These are phyloP conservation scores for Spicauda simplicius DNA, from an alignment of 2,888 invertebrate species.

Conservation along the genomic window DNA sequence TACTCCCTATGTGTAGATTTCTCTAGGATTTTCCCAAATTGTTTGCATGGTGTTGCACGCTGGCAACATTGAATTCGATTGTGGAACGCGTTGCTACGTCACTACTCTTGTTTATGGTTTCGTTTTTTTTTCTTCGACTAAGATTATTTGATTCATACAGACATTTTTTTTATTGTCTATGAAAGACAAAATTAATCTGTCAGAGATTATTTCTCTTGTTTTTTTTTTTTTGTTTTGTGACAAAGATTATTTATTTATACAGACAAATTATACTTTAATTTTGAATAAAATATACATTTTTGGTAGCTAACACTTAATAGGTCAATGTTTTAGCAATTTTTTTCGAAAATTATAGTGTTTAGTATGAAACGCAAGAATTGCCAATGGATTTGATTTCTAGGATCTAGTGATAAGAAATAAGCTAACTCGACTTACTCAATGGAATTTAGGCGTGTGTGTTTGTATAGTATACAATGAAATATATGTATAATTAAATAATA, in stretches of 20 bases:
- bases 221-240: background rate
- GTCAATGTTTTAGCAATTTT: background rate
- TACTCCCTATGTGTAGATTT: constrained; percentile 26
- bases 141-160: constrained; percentile 1
- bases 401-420: constrained; percentile 8
- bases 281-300: background rate
- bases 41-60: constrained; percentile 57
- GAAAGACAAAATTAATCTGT: background rate
- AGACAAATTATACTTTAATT: background rate
- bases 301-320: too few relatives aligned
- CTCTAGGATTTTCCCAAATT: constrained; percentile 46
- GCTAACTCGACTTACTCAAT: constrained; percentile 6
- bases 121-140: background rate
- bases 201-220: background rate
- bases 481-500: constrained; percentile 7
- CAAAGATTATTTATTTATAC: background rate
- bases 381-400: constrained; percentile 31
- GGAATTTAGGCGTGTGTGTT: constrained; percentile 18
- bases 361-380: constrained; percentile 12
- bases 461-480: constrained; percentile 5
- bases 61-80: constrained; percentile 30
- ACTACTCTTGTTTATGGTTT: constrained; percentile 21
- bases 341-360: background rate
- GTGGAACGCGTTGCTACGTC: constrained; percentile 29
- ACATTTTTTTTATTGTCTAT: background rate